Evolutionary conservation across 2,888 invertebrate genomes (phyloP).

Genomic region (Hetaerina titia): DNA sequence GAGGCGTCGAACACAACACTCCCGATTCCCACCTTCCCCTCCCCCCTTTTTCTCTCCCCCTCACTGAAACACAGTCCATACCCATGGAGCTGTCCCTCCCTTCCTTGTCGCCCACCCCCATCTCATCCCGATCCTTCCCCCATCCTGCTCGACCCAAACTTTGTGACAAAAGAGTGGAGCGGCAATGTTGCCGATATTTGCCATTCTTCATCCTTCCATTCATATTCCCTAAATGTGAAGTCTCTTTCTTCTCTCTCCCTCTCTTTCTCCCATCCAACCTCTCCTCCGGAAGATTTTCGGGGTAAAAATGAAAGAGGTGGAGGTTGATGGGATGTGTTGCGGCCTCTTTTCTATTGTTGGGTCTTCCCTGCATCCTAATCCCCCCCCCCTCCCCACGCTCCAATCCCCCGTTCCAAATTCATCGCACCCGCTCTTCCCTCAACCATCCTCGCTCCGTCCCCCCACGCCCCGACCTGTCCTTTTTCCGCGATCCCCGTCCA

Average conservation of each 20-base stretch:
- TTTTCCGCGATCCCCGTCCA: neutral
- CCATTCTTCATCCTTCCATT: conserved; percentile 2
- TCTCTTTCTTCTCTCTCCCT: neutral
- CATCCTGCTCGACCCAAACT: neutral
- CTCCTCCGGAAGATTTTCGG: neutral
- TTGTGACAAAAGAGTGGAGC: neutral
- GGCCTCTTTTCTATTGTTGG: neutral
- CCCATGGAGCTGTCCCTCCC: no score
- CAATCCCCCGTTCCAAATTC: neutral
- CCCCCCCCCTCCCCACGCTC: neutral
- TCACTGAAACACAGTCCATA: no score
- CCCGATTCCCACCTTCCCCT: neutral
- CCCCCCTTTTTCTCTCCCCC: neutral
- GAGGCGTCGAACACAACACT: neutral
- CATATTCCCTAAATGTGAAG: neutral
- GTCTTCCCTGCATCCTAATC: neutral
- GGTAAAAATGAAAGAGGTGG: neutral
- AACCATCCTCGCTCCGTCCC: neutral
- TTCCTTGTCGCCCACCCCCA: no score
- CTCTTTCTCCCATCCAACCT: neutral
- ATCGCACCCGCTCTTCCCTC: neutral
- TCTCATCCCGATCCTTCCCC: no score
- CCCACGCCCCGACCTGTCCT: neutral
- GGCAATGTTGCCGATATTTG: conserved; percentile 9
- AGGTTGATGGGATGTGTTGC: neutral